Evolutionary conservation across 2,113 vertebrate species (phyloP).

Genomic region (Leucosticte australis): DNA sequence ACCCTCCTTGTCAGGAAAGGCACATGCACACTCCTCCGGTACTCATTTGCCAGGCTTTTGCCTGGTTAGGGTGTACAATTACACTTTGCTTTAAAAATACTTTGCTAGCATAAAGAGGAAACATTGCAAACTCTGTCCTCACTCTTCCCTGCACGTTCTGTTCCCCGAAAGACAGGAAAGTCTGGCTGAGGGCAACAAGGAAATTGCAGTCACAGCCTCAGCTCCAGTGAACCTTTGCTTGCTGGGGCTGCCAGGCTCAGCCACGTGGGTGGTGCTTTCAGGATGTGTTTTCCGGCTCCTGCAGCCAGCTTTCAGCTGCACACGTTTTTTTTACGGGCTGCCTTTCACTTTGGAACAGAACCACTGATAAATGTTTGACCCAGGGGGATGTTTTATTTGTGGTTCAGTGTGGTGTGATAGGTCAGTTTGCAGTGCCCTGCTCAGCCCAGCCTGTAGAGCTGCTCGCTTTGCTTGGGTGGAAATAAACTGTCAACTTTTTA

Average conservation of each 20-base stretch:
- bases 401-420: accelerated
- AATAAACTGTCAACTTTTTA: not conserved
- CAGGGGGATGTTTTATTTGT: not conserved
- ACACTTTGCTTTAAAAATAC: not conserved
- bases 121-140: not conserved
- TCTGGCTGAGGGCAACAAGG: not conserved
- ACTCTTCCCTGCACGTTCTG: not conserved
- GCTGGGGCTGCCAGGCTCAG: not conserved
- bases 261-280: not conserved
- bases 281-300: not conserved
- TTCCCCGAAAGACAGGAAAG: not conserved
- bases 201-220: not conserved
- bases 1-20: not conserved
- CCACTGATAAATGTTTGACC: not conserved
- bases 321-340: not conserved
- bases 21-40: not conserved
- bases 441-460: not conserved
- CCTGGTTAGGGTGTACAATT: not conserved
- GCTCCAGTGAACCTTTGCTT: not conserved
- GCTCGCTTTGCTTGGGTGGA: not conserved
- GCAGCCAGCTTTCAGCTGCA: not conserved
- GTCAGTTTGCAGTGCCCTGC: not conserved
- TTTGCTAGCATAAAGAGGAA: not conserved
- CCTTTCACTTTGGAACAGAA: not conserved
- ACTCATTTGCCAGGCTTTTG: not conserved